phyloP scores from a whole-genome alignment of 2,888 invertebrate genomes.

The Eupeodes latifasciatus region DNA sequence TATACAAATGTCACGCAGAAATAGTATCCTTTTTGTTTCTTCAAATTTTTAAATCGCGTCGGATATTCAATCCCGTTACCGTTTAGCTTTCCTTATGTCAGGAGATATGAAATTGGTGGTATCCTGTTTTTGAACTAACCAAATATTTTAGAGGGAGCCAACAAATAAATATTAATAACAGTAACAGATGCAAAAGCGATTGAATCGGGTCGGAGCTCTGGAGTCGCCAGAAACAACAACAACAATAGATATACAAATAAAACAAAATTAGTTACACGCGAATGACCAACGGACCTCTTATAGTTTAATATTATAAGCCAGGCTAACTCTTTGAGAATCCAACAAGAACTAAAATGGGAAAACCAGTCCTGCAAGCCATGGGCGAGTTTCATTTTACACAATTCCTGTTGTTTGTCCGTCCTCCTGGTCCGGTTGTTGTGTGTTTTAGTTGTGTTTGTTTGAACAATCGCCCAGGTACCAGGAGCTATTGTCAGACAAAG shows the following conservation, averaged over 20 bases:
- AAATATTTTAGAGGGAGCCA: conserved; percentile 44
- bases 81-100: conserved; percentile 28
- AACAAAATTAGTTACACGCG: conserved; percentile 54
- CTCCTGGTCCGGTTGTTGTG: conserved; percentile 63
- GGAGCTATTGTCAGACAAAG: conserved; percentile 47
- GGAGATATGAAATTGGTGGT: not conserved
- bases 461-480: conserved; percentile 39
- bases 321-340: conserved; percentile 83
- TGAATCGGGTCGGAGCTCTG: not conserved
- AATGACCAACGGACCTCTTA: conserved; percentile 58
- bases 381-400: conserved; percentile 75
- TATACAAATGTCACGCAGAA: conserved; percentile 46
- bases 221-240: conserved; percentile 39
- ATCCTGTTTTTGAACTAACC: conserved; percentile 37
- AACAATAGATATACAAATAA: conserved; percentile 24
- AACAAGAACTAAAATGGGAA: conserved; percentile 84
- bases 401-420: conserved; percentile 79
- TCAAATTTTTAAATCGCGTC: conserved; percentile 57
- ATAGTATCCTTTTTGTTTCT: conserved; percentile 41
- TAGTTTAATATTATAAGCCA: conserved; percentile 50
- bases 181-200: conserved; percentile 20
- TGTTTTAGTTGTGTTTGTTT: not conserved
- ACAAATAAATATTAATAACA: not conserved
- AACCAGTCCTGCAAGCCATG: conserved; percentile 83
- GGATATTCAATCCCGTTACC: conserved; percentile 64